phyloP scores from a whole-genome alignment of 2,888 invertebrate species.

The Xylocampa areola region DNA sequence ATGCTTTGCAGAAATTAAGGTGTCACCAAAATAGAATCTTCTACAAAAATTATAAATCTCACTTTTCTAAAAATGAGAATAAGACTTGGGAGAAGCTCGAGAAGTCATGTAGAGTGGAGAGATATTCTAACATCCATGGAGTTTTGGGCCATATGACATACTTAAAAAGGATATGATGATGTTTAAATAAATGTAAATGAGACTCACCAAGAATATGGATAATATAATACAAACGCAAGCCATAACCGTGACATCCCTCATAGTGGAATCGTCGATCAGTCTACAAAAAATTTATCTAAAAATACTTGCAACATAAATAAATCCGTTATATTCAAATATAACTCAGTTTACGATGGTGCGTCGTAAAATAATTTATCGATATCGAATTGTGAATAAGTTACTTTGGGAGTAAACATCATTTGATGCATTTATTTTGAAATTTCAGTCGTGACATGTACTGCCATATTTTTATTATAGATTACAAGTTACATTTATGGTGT shows the following conservation, averaged over 20 bases:
- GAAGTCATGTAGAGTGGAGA: too few relatives aligned
- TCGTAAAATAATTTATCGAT: conserved; percentile 76
- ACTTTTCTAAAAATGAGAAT: too few relatives aligned
- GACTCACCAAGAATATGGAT: conserved; percentile 69
- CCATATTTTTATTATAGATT: not conserved
- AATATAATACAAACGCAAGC: conserved; percentile 58
- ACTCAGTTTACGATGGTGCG: conserved; percentile 72
- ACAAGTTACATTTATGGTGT: not conserved
- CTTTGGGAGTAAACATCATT: conserved; percentile 35
- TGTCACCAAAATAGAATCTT: too few relatives aligned
- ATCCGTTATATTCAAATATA: conserved; percentile 61
- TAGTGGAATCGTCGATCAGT: conserved; percentile 46
- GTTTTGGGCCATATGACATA: too few relatives aligned
- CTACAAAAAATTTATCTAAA: conserved; percentile 44
- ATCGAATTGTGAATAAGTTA: conserved; percentile 62
- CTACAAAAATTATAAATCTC: too few relatives aligned
- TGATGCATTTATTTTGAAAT: conserved; percentile 33
- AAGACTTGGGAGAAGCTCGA: too few relatives aligned
- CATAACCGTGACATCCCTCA: conserved; percentile 61
- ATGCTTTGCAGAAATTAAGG: too few relatives aligned
- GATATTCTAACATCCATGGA: too few relatives aligned
- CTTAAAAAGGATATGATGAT: too few relatives aligned
- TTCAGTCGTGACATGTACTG: not conserved
- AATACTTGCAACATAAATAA: conserved; percentile 67
- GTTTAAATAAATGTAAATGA: not conserved